A percentile compares a stretch with the other conserved stretches of the same genome.
phyloP scores from a whole-genome alignment of 2,888 invertebrate species.

The Timema podura region DNA sequence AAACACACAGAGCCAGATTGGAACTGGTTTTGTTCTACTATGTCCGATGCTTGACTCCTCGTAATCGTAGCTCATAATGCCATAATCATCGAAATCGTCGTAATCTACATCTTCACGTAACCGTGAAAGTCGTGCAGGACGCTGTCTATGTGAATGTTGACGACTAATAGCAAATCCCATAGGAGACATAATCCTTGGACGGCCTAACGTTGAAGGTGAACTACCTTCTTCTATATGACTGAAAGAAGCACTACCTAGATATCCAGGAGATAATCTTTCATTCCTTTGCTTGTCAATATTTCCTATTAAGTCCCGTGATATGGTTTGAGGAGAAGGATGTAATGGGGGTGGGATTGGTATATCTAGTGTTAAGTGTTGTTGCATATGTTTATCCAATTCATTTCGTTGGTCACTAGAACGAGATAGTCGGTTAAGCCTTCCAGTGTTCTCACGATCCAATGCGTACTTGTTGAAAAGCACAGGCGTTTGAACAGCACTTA shows the following conservation, averaged over 20 bases:
- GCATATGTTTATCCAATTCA: background rate
- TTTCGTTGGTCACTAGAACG: slow-evolving; percentile 9
- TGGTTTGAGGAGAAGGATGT: slow-evolving; percentile 4
- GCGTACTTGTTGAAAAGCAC: slow-evolving; percentile 70
- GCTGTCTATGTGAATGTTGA: slow-evolving; percentile 39
- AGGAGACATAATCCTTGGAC: slow-evolving; percentile 62
- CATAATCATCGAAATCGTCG: slow-evolving; percentile 35
- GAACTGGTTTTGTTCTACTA: slow-evolving; percentile 64
- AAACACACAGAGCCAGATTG: slow-evolving; percentile 85
- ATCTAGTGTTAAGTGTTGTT: slow-evolving; percentile 11
- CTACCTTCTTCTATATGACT: background rate
- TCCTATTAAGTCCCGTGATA: background rate
- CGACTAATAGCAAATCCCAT: slow-evolving; percentile 61
- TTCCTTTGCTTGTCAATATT: background rate
- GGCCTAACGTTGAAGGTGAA: slow-evolving; percentile 34
- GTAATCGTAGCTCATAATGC: slow-evolving; percentile 48
- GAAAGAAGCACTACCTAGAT: background rate
- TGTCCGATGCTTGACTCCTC: slow-evolving; percentile 49
- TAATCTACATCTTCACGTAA: slow-evolving; percentile 33
- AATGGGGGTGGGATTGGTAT: slow-evolving; percentile 11
- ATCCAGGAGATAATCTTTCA: background rate
- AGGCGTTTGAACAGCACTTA: slow-evolving; percentile 40
- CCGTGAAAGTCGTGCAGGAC: slow-evolving; percentile 23
- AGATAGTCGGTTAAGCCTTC: slow-evolving; percentile 38
- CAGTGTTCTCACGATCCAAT: slow-evolving; percentile 48